Evolutionary conservation across 2,797 vertebrate genomes (phyloP).

Genomic region (Sebastes variabilis): DNA sequence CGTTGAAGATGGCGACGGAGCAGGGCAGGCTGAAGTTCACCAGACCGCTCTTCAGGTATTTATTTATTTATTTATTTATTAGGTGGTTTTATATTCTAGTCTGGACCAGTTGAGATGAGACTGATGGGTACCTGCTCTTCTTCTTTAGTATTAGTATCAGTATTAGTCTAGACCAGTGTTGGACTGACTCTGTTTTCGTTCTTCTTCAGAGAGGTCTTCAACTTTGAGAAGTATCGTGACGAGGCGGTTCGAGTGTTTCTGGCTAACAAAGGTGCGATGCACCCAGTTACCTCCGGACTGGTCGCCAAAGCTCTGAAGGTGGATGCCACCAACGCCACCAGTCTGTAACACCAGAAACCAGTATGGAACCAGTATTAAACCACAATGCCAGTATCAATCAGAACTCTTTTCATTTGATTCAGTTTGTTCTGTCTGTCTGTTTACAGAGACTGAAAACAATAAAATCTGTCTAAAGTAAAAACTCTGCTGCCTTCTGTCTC

Average conservation of each 20-base stretch:
- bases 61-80: slow-evolving; percentile 51
- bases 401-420: too few relatives aligned
- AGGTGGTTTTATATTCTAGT: too few relatives aligned
- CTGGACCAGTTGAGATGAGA: too few relatives aligned
- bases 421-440: too few relatives aligned
- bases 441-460: too few relatives aligned
- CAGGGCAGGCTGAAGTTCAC: slow-evolving; percentile 98
- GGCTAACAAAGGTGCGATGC: slow-evolving; percentile 85
- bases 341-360: slow-evolving; percentile 19
- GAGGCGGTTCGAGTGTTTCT: slow-evolving; percentile 83
- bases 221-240: slow-evolving; percentile 86
- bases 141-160: too few relatives aligned
- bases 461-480: too few relatives aligned
- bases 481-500: too few relatives aligned
- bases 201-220: slow-evolving; percentile 86
- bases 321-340: slow-evolving; percentile 61
- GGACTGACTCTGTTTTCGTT: neutral
- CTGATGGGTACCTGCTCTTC: too few relatives aligned
- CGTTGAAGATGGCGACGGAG: slow-evolving; percentile 93
- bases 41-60: slow-evolving; percentile 89
- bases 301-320: slow-evolving; percentile 90
- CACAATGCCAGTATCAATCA: too few relatives aligned
- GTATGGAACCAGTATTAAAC: neutral
- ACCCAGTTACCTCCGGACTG: slow-evolving; percentile 88
- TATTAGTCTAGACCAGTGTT: too few relatives aligned